Evolutionary conservation across 1,140 invertebrate species (phyloP).

Genomic region (Cydia fagiglandana): DNA sequence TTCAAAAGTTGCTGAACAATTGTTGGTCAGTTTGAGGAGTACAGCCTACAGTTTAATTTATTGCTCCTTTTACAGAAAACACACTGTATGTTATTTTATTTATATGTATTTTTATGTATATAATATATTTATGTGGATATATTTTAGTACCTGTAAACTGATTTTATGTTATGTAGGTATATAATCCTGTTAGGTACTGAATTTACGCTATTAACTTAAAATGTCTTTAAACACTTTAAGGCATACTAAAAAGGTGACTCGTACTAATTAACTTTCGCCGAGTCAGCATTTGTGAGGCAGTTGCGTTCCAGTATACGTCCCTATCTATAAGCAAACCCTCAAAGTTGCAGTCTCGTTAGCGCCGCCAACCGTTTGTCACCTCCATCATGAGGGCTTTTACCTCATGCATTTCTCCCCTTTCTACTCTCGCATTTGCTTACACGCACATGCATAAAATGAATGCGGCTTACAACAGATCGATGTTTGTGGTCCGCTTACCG

Average conservation of each 20-base stretch:
- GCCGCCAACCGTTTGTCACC: constrained; percentile 42
- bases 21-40: too few relatives aligned
- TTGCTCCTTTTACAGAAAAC: too few relatives aligned
- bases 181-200: too few relatives aligned
- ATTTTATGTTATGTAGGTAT: too few relatives aligned
- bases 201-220: too few relatives aligned
- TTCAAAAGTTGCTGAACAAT: too few relatives aligned
- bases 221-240: too few relatives aligned
- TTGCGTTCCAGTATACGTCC: constrained; percentile 23
- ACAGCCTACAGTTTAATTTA: too few relatives aligned
- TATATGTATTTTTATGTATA: too few relatives aligned
- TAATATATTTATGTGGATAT: too few relatives aligned
- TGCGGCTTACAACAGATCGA: constrained; percentile 36
- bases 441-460: constrained; percentile 42
- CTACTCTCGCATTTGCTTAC: constrained; percentile 23
- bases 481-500: constrained; percentile 28
- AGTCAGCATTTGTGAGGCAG: constrained; percentile 17
- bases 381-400: constrained; percentile 36
- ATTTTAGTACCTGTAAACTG: too few relatives aligned
- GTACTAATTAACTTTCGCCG: constrained; percentile 37
- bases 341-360: constrained; percentile 49
- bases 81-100: too few relatives aligned
- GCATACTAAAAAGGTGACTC: not conserved
- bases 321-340: constrained; percentile 32
- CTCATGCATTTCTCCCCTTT: constrained; percentile 39